Percentiles rank a stretch among this genome's conserved stretches.
These are phyloP conservation scores for Oenanthe oenanthe DNA, from an alignment of 2,113 vertebrate species.

Conservation along the genomic window DNA sequence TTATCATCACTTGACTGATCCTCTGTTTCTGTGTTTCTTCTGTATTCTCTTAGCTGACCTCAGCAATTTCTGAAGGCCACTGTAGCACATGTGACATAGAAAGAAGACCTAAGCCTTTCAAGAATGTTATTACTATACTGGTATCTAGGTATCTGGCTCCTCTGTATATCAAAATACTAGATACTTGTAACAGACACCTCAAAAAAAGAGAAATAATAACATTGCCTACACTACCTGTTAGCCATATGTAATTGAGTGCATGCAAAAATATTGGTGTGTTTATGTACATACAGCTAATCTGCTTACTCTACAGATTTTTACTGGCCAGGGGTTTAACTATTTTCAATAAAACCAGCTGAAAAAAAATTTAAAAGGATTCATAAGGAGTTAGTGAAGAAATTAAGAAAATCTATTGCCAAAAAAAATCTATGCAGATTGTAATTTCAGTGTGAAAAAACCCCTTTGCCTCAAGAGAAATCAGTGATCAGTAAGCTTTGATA, in stretches of 20 bases:
- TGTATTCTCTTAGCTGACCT: neutral
- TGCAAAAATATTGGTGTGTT: neutral
- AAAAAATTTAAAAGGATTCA: accelerated
- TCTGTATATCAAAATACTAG: neutral
- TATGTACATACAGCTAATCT: neutral
- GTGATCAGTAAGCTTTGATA: neutral
- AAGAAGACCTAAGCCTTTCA: neutral
- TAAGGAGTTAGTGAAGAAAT: neutral
- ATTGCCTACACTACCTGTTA: too few relatives aligned
- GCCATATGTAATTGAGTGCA: neutral
- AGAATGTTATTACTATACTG: neutral
- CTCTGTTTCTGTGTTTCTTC: neutral
- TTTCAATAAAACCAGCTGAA: neutral
- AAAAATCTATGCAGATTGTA: neutral
- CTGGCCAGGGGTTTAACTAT: neutral
- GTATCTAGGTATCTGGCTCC: neutral
- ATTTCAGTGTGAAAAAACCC: neutral
- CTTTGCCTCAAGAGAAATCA: neutral
- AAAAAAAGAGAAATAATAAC: neutral
- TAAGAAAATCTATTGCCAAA: neutral
- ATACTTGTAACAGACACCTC: neutral
- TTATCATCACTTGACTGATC: neutral
- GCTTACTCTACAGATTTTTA: neutral
- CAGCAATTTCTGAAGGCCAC: neutral
- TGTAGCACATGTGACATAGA: neutral